These are phyloP conservation scores for Drosophila arizonae DNA, from an alignment of 1,140 invertebrate genomes.

Conservation along the genomic window DNA sequence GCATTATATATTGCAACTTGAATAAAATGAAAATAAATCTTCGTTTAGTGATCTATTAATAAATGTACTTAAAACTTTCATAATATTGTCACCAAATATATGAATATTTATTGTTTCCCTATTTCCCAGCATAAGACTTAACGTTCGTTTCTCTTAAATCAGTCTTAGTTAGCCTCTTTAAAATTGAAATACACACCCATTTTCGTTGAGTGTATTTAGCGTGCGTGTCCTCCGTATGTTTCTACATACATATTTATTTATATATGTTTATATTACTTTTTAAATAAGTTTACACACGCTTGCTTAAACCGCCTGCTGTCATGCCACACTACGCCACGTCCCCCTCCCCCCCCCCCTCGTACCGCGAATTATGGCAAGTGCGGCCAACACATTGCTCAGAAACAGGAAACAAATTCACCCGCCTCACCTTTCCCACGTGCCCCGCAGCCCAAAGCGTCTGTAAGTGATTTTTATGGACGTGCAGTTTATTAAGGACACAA, in stretches of 20 bases:
- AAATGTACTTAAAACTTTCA: no score
- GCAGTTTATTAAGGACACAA: conserved; percentile 65
- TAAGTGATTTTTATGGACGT: conserved; percentile 71
- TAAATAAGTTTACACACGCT: conserved; percentile 78
- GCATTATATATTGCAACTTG: no score
- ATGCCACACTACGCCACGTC: background rate
- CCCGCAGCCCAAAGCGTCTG: conserved; percentile 19
- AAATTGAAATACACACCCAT: no score
- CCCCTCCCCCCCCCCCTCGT: conserved; percentile 4
- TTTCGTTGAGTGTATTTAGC: no score
- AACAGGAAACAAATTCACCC: conserved; percentile 14
- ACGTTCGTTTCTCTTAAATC: no score
- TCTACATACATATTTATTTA: conserved; percentile 6
- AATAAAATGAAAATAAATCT: no score
- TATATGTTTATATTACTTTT: conserved; percentile 34
- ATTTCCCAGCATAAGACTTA: no score
- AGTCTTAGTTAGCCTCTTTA: no score
- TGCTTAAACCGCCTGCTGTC: conserved; percentile 56
- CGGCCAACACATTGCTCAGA: conserved; percentile 34
- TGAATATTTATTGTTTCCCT: no score
- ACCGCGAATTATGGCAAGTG: conserved; percentile 51
- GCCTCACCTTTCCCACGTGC: background rate
- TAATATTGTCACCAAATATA: no score
- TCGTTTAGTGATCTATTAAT: no score
- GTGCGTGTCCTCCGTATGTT: no score